These are phyloP conservation scores for Criorhina ranunculi DNA, from an alignment of 2,888 invertebrate species.

Conservation along the genomic window DNA sequence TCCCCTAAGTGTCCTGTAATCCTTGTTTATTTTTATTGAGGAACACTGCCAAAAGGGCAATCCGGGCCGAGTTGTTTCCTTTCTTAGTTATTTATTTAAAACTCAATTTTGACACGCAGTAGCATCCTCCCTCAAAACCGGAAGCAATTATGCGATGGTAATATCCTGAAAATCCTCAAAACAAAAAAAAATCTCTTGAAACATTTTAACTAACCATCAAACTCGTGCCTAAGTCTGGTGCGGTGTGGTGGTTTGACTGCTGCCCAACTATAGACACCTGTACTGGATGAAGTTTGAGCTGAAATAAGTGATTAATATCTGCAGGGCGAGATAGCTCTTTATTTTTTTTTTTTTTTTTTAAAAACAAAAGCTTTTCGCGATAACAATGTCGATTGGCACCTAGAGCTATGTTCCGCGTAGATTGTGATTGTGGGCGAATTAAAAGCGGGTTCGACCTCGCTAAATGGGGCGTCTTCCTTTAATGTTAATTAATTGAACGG, in stretches of 20 bases:
- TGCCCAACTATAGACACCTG: constrained; percentile 52
- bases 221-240: background rate
- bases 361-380: constrained; percentile 48
- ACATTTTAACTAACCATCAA: constrained; percentile 24
- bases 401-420: constrained; percentile 30
- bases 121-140: constrained; percentile 13
- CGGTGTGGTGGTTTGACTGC: background rate
- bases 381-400: constrained; percentile 46
- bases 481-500: constrained; percentile 66
- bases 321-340: background rate
- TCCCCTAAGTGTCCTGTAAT: constrained; percentile 53
- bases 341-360: background rate
- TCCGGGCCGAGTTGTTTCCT: background rate
- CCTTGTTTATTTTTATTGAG: constrained; percentile 54
- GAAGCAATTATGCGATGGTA: constrained; percentile 53
- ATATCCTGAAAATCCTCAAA: constrained; percentile 37
- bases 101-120: constrained; percentile 48
- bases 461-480: constrained; percentile 43
- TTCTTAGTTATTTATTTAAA: constrained; percentile 60
- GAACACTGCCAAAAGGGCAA: constrained; percentile 40
- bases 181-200: constrained; percentile 38
- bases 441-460: constrained; percentile 34
- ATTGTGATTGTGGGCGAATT: constrained; percentile 30
- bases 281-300: constrained; percentile 15
- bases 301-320: constrained; percentile 66